Evolutionary conservation across 2,113 vertebrate genomes (phyloP).

Genomic region (Cathartes aura): DNA sequence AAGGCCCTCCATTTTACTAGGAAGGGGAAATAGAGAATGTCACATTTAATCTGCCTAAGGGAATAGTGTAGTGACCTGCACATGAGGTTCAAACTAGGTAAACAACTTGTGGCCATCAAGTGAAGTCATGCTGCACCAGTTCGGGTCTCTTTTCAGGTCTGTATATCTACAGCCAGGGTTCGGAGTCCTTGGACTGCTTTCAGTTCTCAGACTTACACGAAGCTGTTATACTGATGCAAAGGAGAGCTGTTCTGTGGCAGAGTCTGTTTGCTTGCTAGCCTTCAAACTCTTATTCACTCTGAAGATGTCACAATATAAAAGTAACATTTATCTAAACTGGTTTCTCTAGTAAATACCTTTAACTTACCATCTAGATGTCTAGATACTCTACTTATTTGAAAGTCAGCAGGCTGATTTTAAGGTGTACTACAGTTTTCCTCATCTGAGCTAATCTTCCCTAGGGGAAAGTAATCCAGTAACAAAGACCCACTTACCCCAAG

Average conservation of each 20-base stretch:
- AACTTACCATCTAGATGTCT: not conserved
- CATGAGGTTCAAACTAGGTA: not conserved
- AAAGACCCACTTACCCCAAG: constrained; percentile 70
- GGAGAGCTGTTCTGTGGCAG: not conserved
- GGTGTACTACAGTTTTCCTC: not conserved
- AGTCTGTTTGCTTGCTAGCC: not conserved
- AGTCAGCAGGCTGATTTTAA: not conserved
- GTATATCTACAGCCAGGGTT: not conserved
- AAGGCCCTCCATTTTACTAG: not conserved
- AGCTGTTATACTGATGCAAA: not conserved
- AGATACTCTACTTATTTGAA: not conserved
- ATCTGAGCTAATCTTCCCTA: constrained; percentile 44
- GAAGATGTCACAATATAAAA: not conserved
- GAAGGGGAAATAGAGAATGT: not conserved
- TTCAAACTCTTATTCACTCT: not conserved
- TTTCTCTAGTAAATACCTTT: constrained; percentile 1
- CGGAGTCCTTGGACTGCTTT: not conserved
- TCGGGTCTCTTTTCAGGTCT: not conserved
- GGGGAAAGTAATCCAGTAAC: constrained; percentile 83
- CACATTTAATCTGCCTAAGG: not conserved
- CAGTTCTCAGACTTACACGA: not conserved
- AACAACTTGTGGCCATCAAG: not conserved
- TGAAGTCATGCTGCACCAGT: not conserved
- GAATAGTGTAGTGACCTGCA: not conserved
- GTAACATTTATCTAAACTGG: not conserved